Evolutionary conservation across 2,888 invertebrate species (phyloP).

Genomic region (Pseudococcus longispinus): DNA sequence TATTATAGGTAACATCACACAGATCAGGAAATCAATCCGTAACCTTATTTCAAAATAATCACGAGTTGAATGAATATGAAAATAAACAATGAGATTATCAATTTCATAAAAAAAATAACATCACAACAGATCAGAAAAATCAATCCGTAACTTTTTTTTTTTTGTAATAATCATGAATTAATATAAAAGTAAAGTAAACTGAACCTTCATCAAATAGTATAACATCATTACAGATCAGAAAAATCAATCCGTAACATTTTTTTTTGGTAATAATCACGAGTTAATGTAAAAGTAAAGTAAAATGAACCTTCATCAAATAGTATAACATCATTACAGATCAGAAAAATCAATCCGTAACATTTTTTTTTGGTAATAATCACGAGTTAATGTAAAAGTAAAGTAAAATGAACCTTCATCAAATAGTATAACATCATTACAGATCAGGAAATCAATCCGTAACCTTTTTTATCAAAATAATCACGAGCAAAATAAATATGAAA

Average conservation of each 20-base stretch:
- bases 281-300: not conserved
- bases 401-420: not conserved
- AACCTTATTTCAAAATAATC: slow-evolving; percentile 5
- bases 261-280: slow-evolving; percentile 37
- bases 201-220: too few relatives aligned
- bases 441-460: slow-evolving; percentile 29
- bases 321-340: not conserved
- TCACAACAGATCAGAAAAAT: slow-evolving; percentile 14
- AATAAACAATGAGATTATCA: not conserved
- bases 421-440: not conserved
- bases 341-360: slow-evolving; percentile 53
- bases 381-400: not conserved
- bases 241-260: slow-evolving; percentile 55
- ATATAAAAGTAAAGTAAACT: not conserved
- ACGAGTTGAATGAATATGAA: not conserved
- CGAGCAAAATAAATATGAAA: too few relatives aligned
- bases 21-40: slow-evolving; percentile 44
- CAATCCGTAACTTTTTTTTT: slow-evolving; percentile 55
- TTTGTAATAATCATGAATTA: slow-evolving; percentile 29
- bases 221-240: not conserved
- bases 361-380: not conserved
- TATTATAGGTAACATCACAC: not conserved
- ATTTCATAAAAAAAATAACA: slow-evolving; percentile 4
- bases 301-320: too few relatives aligned
- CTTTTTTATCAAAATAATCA: not conserved